Evolutionary conservation across 2,113 vertebrate species (phyloP), one percentile per base, ranked within the genome.

Genomic region (Clupea harengus): DNA sequence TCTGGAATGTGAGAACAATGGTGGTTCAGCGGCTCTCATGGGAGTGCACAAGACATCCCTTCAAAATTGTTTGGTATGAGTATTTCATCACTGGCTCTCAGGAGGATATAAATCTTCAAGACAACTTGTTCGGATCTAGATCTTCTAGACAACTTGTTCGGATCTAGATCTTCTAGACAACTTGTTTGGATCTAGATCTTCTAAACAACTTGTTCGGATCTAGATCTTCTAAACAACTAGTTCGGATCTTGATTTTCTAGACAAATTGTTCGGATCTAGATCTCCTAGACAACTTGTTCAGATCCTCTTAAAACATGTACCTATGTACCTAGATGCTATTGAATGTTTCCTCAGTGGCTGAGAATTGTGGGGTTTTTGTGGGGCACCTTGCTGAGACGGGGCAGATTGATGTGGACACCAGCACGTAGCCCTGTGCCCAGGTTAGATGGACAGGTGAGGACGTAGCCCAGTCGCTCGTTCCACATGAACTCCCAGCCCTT

Each of bases 401-500:
- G 95, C 81, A 95, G 93, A 2, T 92, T 95, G 87, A 95, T 92
- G 44, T 95, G 95, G 49, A 95, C 95, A 0, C 95, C 95, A 0
- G 95, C 95, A 67, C 95, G 90, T 18, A 95, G 91, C 0, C 95
- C 95, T 0, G 95, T 95, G 87, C 95, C 95, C 90, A 95, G 90
- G 90, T 95, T 95, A 67, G 95, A 95, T 49, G 95, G 95, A 83
- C 94, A 95, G 84, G 94, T 94, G 85, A 95, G 94, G 88, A 95
- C 17, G 89, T 95, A 95, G 2, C 95, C 95, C 4, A 95, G 89
- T 22, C 52, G 90, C 92, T 95, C 91, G 9, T 94, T 95, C 94
- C 95, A 95, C 95, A 95, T 95, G 87, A 95, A 95, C 91, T 95
- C 95, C 94, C 94, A 95, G 25, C 95, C 95, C 86, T 87, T 92